These are phyloP conservation scores for Anneissia japonica DNA, from an alignment of 35 echinoderm and acorn worm species.

Conservation along the genomic window DNA sequence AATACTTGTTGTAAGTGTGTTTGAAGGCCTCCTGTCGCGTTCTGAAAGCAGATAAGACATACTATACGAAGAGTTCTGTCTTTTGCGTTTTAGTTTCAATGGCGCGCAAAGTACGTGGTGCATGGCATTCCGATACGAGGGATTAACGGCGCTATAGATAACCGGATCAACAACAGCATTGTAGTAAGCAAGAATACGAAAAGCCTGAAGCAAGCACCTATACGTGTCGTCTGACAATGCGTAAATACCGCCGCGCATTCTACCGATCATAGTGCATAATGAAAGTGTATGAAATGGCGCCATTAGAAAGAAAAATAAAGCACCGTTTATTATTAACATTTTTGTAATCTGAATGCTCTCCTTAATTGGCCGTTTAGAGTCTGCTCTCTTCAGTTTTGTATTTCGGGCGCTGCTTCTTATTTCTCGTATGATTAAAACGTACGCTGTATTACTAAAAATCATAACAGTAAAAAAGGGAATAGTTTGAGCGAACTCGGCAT, in stretches of 20 bases:
- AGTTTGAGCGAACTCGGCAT: background rate
- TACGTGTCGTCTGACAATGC: background rate
- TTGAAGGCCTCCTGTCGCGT: background rate
- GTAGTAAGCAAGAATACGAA: conserved; percentile 9
- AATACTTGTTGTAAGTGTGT: too few species aligned
- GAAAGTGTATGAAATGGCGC: background rate
- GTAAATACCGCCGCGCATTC: background rate
- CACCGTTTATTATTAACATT: conserved; percentile 24
- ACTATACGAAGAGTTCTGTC: background rate
- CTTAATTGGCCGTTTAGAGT: background rate
- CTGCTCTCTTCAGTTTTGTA: background rate
- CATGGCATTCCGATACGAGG: conserved; percentile 8
- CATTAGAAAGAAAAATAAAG: conserved; percentile 5
- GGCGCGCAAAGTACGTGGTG: background rate
- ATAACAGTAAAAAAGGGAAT: conserved; percentile 8
- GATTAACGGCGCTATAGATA: conserved; percentile 17
- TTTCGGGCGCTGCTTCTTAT: background rate
- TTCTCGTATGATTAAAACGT: conserved; percentile 18
- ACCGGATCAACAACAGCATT: conserved; percentile 18
- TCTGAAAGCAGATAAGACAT: background rate
- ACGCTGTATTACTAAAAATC: background rate
- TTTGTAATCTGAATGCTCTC: conserved; percentile 9
- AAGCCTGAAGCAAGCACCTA: background rate
- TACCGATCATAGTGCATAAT: conserved; percentile 3
- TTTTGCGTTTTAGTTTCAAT: background rate